phyloP scores from a whole-genome alignment of 2,888 invertebrate genomes.

The Petrolisthes cinctipes region DNA sequence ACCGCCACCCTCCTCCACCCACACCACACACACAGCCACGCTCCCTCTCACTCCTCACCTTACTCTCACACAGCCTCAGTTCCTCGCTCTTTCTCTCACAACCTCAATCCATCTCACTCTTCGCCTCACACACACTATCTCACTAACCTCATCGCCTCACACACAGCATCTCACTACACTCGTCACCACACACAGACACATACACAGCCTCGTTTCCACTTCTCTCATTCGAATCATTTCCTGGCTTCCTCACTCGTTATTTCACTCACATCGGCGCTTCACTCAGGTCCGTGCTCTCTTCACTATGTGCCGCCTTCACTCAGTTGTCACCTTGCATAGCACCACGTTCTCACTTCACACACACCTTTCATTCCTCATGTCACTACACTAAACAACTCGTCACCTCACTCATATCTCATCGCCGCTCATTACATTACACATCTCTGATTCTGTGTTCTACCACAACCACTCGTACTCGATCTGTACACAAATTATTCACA shows the following conservation, averaged over 20 bases:
- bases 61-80: background rate
- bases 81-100: background rate
- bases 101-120: background rate
- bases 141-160: background rate
- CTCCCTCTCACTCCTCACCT: slow-evolving; percentile 5
- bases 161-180: slow-evolving; percentile 8
- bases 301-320: background rate
- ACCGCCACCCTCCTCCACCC: slow-evolving; percentile 35
- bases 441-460: too few species aligned
- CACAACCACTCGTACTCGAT: too few species aligned
- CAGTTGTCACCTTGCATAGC: too few species aligned
- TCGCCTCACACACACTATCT: background rate
- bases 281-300: background rate
- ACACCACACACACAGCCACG: slow-evolving; percentile 4
- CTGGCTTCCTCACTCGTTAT: too few species aligned
- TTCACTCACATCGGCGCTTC: background rate
- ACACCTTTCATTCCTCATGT: too few species aligned
- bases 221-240: too few species aligned
- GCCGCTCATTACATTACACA: too few species aligned
- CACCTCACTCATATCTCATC: too few species aligned
- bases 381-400: too few species aligned
- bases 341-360: too few species aligned
- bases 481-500: too few species aligned
- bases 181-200: background rate
- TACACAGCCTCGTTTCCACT: too few species aligned